These are phyloP conservation scores for Thamnophis sirtalis DNA, from an alignment of 2,113 vertebrate species.

Conservation along the genomic window DNA sequence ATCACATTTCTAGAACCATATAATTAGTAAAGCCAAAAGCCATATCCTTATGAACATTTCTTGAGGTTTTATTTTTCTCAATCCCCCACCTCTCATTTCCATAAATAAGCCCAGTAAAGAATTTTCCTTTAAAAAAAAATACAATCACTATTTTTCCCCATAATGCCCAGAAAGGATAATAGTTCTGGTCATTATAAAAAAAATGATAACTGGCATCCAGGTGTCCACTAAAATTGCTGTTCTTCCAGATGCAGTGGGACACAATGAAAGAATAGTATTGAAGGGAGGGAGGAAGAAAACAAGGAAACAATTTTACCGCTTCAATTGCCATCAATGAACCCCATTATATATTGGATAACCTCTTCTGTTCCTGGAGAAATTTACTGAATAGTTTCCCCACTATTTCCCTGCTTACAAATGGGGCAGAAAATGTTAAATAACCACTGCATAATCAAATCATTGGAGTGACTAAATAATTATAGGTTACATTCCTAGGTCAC, in stretches of 20 bases:
- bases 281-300: background rate
- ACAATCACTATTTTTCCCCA: background rate
- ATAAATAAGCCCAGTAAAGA: background rate
- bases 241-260: background rate
- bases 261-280: background rate
- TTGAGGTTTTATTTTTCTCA: background rate
- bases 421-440: background rate
- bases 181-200: background rate
- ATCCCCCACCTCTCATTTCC: background rate
- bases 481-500: background rate
- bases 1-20: background rate
- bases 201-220: background rate
- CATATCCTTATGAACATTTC: background rate
- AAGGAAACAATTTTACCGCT: background rate
- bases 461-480: background rate
- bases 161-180: background rate
- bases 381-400: background rate
- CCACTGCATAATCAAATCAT: background rate
- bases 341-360: background rate
- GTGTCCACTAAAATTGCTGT: background rate
- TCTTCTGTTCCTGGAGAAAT: background rate
- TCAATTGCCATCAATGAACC: background rate
- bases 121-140: background rate
- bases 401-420: background rate
- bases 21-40: background rate